Conservation (phyloP, 2,797 vertebrate genomes). For the Etheostoma perlongum region DNA sequence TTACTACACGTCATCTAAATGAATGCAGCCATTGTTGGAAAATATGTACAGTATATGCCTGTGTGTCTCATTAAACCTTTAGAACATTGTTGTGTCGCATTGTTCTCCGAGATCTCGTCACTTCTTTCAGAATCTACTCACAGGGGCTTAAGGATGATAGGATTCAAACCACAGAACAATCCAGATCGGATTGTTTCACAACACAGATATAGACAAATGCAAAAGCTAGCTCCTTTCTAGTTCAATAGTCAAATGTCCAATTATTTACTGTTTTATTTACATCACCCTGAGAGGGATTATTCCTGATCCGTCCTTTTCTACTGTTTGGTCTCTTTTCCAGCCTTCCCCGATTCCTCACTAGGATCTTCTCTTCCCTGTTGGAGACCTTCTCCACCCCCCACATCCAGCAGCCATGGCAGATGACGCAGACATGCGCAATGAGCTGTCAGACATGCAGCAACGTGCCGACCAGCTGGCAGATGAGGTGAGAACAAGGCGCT, state of each 20-base stretch:
- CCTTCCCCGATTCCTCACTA: slow-evolving; percentile 78
- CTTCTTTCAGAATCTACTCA: no score
- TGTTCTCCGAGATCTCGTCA: no score
- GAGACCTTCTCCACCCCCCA: slow-evolving; percentile 80
- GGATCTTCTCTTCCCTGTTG: slow-evolving; percentile 80
- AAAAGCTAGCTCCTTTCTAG: not conserved
- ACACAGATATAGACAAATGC: not conserved
- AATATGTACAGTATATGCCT: no score
- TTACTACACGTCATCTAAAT: no score
- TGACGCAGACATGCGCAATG: slow-evolving; percentile 99
- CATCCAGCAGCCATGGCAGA: slow-evolving; percentile 93
- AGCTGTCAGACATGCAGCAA: slow-evolving; percentile 99
- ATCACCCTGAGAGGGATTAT: not conserved
- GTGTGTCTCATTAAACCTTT: no score
- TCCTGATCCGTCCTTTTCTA: not conserved
- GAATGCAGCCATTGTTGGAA: no score
- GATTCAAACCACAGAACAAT: no score
- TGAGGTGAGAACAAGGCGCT: slow-evolving; percentile 87
- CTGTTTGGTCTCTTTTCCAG: slow-evolving; percentile 61
- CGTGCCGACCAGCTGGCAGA: slow-evolving; percentile 98
- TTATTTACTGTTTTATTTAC: not conserved
- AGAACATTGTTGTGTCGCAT: no score
- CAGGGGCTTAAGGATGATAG: no score
- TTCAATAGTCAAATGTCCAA: not conserved
- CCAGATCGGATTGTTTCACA: no score